phyloP scores from a whole-genome alignment of 2,888 invertebrate genomes.

The Cancer borealis region DNA sequence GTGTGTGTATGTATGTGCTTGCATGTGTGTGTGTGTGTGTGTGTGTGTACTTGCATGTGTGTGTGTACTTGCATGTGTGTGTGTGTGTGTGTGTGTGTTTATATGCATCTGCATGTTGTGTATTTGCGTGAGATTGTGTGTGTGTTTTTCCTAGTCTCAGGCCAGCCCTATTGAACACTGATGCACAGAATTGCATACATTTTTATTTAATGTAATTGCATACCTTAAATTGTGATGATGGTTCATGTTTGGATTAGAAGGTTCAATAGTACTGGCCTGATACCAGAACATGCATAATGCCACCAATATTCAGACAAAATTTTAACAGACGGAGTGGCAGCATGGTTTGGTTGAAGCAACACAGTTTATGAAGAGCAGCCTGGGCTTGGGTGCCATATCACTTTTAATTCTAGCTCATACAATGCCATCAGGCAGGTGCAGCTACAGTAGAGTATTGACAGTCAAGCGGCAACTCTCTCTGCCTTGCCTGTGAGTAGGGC shows the following conservation, averaged over 20 bases:
- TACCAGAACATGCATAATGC: slow-evolving; percentile 56
- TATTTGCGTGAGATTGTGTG: background rate
- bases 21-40: too few relatives aligned
- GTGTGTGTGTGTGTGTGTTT: background rate
- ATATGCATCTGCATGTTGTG: background rate
- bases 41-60: slow-evolving; percentile 48
- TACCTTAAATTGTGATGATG: background rate
- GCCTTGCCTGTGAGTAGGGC: slow-evolving; percentile 43
- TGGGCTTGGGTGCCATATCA: slow-evolving; percentile 66
- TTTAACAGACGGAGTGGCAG: slow-evolving; percentile 37
- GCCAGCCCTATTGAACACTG: slow-evolving; percentile 55
- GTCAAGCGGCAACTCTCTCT: slow-evolving; percentile 60
- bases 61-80: background rate
- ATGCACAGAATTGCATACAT: background rate
- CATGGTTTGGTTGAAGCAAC: slow-evolving; percentile 58
- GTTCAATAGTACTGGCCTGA: slow-evolving; percentile 47
- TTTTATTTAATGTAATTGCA: background rate
- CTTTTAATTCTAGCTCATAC: slow-evolving; percentile 57
- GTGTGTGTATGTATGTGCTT: too few relatives aligned
- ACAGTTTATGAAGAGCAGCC: slow-evolving; percentile 60
- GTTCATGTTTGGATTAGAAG: too few relatives aligned
- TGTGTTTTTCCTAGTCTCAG: slow-evolving; percentile 71
- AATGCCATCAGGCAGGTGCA: slow-evolving; percentile 62
- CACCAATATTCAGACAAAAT: slow-evolving; percentile 39
- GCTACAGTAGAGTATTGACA: slow-evolving; percentile 61